phyloP scores from a whole-genome alignment of 2,113 vertebrate species.

The Diphyllodes magnificus region DNA sequence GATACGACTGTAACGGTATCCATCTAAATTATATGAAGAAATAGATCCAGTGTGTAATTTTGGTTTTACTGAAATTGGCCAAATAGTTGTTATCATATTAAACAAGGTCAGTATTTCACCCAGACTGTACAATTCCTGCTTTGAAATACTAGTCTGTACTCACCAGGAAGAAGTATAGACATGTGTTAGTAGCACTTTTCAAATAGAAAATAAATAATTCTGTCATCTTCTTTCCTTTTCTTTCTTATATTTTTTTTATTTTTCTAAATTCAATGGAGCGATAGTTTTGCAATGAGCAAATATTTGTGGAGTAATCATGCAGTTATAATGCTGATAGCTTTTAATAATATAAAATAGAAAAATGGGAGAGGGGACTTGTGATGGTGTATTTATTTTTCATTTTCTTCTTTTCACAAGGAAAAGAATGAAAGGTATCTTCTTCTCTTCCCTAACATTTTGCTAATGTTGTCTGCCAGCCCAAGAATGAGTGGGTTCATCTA shows the following conservation, averaged over 20 bases:
- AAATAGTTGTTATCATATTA: not conserved
- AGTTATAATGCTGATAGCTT: not conserved
- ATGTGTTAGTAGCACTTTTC: not conserved
- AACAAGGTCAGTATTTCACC: not conserved
- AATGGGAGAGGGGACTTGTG: not conserved
- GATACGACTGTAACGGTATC: not conserved
- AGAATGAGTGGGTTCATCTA: slow-evolving; percentile 99
- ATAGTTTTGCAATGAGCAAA: not conserved
- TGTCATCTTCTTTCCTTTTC: not conserved
- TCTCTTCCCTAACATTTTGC: slow-evolving; percentile 91
- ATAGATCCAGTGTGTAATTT: not conserved
- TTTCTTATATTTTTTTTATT: accelerated
- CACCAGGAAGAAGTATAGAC: not conserved
- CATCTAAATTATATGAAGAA: not conserved
- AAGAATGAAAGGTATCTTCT: slow-evolving; percentile 96
- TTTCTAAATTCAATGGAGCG: not conserved
- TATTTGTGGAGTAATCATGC: not conserved
- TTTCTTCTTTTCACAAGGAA: slow-evolving; percentile 77
- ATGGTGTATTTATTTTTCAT: slow-evolving; percentile 5
- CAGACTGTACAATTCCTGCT: not conserved
- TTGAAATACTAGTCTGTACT: not conserved
- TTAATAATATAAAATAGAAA: not conserved
- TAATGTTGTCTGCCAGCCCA: slow-evolving; percentile 97
- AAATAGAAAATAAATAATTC: not conserved
- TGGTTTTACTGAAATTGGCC: not conserved